Percentiles rank a stretch among this genome's conserved stretches.
Conservation (phyloP, 2,888 invertebrate species). For the Euplexia lucipara region DNA sequence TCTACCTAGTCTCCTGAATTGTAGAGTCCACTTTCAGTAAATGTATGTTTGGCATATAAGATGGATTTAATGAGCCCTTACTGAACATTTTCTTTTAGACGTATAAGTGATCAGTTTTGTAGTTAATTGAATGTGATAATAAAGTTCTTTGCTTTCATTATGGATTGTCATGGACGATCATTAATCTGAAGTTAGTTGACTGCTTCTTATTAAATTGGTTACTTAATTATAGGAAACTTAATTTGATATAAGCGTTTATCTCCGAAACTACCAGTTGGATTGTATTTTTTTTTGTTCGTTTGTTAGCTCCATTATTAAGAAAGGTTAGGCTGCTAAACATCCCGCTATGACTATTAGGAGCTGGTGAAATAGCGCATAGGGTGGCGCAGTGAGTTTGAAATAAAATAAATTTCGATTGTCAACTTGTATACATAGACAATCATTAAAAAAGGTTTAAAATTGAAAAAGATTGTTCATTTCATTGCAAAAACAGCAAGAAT, state of each 20-base stretch:
- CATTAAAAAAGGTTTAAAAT: no score
- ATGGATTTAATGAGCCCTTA: not conserved
- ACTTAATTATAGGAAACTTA: not conserved
- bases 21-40: not conserved
- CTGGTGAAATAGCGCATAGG: no score
- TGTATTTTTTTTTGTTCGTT: no score
- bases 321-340: no score
- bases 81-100: slow-evolving; percentile 31
- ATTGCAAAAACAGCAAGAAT: no score
- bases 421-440: no score
- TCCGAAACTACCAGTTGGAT: no score
- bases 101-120: slow-evolving; percentile 42
- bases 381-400: no score
- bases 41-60: not conserved
- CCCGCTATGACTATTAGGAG: no score
- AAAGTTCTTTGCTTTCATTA: slow-evolving; percentile 43
- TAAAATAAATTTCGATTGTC: no score
- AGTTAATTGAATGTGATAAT: slow-evolving; percentile 52
- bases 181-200: slow-evolving; percentile 3
- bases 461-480: no score
- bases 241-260: not conserved
- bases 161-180: slow-evolving; percentile 5
- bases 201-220: slow-evolving; percentile 2
- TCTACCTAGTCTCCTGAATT: accelerated
- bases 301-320: no score